These are phyloP conservation scores for Corythaeola cristata DNA, from an alignment of 2,113 vertebrate genomes.

Conservation along the genomic window DNA sequence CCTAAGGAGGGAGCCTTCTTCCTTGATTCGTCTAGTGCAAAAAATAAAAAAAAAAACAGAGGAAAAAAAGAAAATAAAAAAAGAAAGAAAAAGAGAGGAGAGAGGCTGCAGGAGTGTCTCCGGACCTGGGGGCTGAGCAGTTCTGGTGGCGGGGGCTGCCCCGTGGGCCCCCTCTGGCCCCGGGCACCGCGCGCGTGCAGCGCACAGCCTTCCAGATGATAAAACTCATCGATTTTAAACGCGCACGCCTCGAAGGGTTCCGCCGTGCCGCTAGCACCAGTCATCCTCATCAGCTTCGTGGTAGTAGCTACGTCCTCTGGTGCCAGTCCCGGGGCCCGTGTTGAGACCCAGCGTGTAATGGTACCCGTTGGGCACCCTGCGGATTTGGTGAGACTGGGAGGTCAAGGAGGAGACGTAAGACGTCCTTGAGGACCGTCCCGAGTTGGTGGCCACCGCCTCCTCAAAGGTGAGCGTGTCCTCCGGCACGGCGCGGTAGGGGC, in stretches of 20 bases:
- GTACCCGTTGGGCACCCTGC: constrained; percentile 88
- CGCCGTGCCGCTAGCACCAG: constrained; percentile 90
- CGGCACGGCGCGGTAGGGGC: constrained; percentile 61
- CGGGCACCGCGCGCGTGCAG: neutral
- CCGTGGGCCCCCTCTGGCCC: neutral
- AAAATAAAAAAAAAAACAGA: neutral
- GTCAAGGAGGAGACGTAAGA: constrained; percentile 81
- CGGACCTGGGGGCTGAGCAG: neutral
- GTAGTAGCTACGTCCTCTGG: constrained; percentile 83
- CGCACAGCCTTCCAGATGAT: constrained; percentile 83
- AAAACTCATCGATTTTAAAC: constrained; percentile 88
- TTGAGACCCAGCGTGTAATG: constrained; percentile 84
- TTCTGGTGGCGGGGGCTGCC: neutral
- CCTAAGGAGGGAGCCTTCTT: constrained; percentile 14
- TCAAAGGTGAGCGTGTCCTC: constrained; percentile 88
- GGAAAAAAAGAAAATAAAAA: fast-evolving
- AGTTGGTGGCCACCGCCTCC: constrained; percentile 86
- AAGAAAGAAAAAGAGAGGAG: neutral
- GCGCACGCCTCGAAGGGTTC: neutral
- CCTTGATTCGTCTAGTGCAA: neutral
- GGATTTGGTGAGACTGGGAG: constrained; percentile 84
- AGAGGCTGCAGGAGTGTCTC: constrained; percentile 17
- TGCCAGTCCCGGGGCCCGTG: constrained; percentile 69
- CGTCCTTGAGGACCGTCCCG: constrained; percentile 83
- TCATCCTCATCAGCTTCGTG: constrained; percentile 86